Evolutionary conservation across 2,888 invertebrate genomes (phyloP).

Genomic region (Ophonus ardosiacus): DNA sequence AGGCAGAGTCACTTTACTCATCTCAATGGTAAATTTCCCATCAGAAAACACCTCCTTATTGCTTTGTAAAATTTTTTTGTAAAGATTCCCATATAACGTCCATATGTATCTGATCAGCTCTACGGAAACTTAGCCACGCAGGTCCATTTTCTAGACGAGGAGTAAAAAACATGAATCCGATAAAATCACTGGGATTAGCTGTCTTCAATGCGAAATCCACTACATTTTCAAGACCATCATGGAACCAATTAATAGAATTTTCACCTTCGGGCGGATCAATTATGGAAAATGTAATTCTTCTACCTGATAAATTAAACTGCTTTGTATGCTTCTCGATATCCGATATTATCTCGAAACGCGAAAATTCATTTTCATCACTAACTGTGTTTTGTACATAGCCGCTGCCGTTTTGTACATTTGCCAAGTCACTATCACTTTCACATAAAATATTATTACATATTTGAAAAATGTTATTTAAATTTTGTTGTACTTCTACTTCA

Average conservation of each 20-base stretch:
- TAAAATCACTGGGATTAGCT: not conserved
- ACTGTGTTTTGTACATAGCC: conserved; percentile 1
- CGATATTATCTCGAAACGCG: conserved; percentile 10
- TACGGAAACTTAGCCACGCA: no score
- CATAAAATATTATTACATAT: no score
- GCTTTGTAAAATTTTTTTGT: conserved; percentile 28
- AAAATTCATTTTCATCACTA: conserved; percentile 9
- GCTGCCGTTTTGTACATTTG: not conserved
- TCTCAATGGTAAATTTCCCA: not conserved
- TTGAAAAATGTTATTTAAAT: conserved; percentile 8
- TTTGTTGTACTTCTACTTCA: not conserved
- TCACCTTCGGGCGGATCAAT: not conserved
- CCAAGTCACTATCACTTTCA: not conserved
- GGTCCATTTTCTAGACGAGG: not conserved
- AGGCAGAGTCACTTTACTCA: not conserved
- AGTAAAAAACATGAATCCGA: conserved; percentile 1
- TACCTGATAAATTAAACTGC: not conserved
- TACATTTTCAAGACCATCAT: not conserved
- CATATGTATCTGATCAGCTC: no score
- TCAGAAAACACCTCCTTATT: conserved; percentile 1
- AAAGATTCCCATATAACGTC: no score
- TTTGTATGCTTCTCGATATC: not conserved
- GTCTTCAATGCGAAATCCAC: no score
- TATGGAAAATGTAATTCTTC: not conserved
- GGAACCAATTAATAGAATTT: not conserved